Base-by-base conservation (phyloP, 2,113 vertebrate species). In the Nettapus auritus region DNA sequence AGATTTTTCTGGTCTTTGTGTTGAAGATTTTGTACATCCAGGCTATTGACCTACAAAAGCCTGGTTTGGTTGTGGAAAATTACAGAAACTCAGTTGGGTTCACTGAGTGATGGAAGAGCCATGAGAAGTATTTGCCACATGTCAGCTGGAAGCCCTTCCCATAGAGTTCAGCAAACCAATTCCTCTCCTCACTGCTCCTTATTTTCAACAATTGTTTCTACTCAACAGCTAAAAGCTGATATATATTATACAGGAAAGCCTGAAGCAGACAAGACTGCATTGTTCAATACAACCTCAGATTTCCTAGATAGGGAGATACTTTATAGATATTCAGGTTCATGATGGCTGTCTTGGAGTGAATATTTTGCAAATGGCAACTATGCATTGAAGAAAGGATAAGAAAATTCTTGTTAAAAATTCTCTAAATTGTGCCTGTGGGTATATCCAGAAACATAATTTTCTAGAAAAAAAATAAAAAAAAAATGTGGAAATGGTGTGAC, bases 101-200 rank as follows among this genome's bases (percentile, higher is more conserved):
- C 92, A 90, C 86, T 94, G 94, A 95, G 52, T 90, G 86, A 95
- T 94, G 90, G 90, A 90, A 94, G 82, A 93, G 79, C 60, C 86
- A 90, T 13, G 8, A 96, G 88, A 81, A 95, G 70, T 92, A 94
- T 93, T 96, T 88, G 82, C 66, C 71, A 48, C 69, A n/a, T 88
- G 92, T 96, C 94, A 95, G 92, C 62, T 93, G 73, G 66, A 86
- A 94, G 71, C 73, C 90, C 86, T 94, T 95, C 88, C 67, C 42
- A 18, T 63, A 56, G 88, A 94, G 92, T 94, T 95, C 93, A 94
- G 80, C 86, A 40, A 71, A 88, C 64, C 88, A 93, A 68, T 92
- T 95, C 86, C 80, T 79, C 94, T 94, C 88, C 94, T 96, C 83
- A 73, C 86, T 96, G 93, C 88, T 93, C 77, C 83, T 71, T 66